phyloP scores from a whole-genome alignment of 2,797 vertebrate species.

The Synaphobranchus kaupii region DNA sequence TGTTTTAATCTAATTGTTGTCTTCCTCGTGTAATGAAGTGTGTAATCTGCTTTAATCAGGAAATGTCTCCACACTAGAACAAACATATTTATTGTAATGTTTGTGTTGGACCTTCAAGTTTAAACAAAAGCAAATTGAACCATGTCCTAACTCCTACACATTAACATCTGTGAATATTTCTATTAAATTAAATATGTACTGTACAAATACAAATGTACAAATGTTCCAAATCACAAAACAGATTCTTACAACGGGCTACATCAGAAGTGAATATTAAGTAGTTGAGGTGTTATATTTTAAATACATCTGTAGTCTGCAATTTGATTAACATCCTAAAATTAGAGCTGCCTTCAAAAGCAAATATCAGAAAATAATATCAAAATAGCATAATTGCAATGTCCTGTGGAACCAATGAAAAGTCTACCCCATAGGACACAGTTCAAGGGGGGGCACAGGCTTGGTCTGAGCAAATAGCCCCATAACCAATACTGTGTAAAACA shows the following conservation, averaged over 20 bases:
- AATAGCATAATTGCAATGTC: not conserved
- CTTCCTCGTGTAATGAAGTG: slow-evolving; percentile 47
- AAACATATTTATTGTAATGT: slow-evolving; percentile 12
- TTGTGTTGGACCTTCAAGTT: not conserved
- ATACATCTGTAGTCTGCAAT: not conserved
- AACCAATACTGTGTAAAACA: not conserved
- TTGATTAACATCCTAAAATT: not conserved
- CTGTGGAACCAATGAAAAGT: slow-evolving; percentile 6
- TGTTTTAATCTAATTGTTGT: slow-evolving; percentile 49
- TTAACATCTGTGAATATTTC: not conserved
- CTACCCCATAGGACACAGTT: not conserved
- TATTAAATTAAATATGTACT: not conserved
- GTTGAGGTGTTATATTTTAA: not conserved
- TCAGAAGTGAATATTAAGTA: not conserved
- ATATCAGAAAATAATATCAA: not conserved
- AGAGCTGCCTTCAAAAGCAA: not conserved
- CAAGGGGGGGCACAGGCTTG: not conserved
- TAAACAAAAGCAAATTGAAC: slow-evolving; percentile 5
- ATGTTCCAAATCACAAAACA: not conserved
- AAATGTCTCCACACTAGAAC: slow-evolving; percentile 8
- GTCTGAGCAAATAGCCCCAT: not conserved
- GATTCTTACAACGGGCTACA: not conserved
- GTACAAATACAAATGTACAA: not conserved
- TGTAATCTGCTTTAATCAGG: slow-evolving; percentile 16
- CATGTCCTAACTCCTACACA: not conserved